Evolutionary conservation across 1,140 invertebrate species (phyloP).

Genomic region (Carposina sasakii): DNA sequence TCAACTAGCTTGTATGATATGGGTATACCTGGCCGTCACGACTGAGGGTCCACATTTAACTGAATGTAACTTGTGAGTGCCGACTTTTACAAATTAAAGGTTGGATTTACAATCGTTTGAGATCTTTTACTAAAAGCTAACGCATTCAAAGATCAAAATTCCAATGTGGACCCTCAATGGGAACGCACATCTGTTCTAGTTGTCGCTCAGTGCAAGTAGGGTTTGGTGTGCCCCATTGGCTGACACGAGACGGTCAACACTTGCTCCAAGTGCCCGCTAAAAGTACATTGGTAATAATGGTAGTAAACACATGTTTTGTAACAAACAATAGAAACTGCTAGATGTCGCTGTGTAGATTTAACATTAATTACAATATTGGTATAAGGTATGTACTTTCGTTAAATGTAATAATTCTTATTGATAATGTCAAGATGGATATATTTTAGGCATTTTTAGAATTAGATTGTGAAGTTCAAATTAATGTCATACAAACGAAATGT

Average conservation of each 20-base stretch:
- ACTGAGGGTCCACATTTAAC: neutral
- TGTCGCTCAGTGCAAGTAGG: no score
- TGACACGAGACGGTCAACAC: no score
- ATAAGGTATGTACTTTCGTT: neutral
- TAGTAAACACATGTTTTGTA: neutral
- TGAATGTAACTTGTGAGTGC: neutral
- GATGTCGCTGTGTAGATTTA: neutral
- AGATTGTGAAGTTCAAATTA: constrained; percentile 36
- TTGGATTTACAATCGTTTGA: neutral
- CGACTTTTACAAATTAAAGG: neutral
- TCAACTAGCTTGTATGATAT: neutral
- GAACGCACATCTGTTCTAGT: no score
- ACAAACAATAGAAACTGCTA: neutral
- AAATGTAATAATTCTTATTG: neutral
- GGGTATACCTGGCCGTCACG: neutral
- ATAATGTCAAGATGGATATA: constrained; percentile 12
- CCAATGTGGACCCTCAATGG: no score
- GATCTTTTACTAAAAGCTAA: no score
- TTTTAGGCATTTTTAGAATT: constrained; percentile 30
- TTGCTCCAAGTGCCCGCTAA: no score
- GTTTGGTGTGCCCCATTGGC: no score
- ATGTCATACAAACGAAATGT: constrained; percentile 32
- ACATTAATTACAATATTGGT: neutral
- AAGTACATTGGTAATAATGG: neutral
- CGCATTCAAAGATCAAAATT: no score